These are phyloP conservation scores for Notarius lentiginosus DNA, from an alignment of 2,113 vertebrate genomes.

Conservation along the genomic window DNA sequence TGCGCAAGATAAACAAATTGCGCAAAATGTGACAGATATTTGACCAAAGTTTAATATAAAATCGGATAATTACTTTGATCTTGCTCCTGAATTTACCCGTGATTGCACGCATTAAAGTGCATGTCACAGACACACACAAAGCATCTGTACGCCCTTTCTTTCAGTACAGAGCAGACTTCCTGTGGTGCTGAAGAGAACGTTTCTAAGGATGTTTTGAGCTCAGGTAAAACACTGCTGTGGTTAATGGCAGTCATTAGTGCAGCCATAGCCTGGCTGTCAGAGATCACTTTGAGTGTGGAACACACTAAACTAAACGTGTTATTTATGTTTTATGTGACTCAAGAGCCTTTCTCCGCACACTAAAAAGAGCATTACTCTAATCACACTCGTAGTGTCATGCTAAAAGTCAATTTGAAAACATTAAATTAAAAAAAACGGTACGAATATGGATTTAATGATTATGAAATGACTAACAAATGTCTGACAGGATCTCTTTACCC, in stretches of 20 bases:
- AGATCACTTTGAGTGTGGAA: slow-evolving; percentile 17
- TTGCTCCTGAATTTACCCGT: too few relatives aligned
- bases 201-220: slow-evolving; percentile 36
- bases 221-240: slow-evolving; percentile 15
- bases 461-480: not conserved
- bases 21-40: too few relatives aligned
- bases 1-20: too few relatives aligned
- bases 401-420: not conserved
- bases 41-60: too few relatives aligned
- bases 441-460: too few relatives aligned
- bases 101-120: not conserved
- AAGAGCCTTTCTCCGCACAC: not conserved
- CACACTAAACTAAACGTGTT: slow-evolving; percentile 31
- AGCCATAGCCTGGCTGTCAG: not conserved
- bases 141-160: not conserved
- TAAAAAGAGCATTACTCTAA: slow-evolving; percentile 33
- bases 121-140: slow-evolving; percentile 15
- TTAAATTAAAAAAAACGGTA: too few relatives aligned
- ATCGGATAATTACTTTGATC: too few relatives aligned
- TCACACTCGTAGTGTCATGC: not conserved
- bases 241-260: slow-evolving; percentile 12
- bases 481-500: not conserved
- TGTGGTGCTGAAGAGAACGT: slow-evolving; percentile 10
- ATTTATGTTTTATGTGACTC: slow-evolving; percentile 43
- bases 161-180: not conserved